Conservation (phyloP, 2,113 vertebrate species). For the Rhea americana region DNA sequence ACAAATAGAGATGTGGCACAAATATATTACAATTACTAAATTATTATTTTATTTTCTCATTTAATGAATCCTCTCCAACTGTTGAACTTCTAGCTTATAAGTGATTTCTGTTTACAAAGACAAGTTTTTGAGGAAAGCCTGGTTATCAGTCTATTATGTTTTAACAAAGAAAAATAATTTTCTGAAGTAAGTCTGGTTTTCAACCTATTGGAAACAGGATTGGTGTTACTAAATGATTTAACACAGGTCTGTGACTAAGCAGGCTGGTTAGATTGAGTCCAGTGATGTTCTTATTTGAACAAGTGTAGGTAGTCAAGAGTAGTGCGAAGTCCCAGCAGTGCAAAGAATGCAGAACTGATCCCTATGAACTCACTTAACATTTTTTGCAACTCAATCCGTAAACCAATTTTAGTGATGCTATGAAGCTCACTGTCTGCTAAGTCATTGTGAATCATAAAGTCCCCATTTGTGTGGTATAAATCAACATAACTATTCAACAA, state of each 20-base stretch:
- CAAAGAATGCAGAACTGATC: neutral
- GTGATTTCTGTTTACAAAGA: neutral
- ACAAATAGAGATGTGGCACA: neutral
- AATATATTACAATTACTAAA: neutral
- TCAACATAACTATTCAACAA: conserved; percentile 66
- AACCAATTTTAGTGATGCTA: conserved; percentile 32
- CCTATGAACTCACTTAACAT: neutral
- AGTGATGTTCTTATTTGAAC: neutral
- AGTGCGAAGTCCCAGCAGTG: neutral
- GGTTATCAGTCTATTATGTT: neutral
- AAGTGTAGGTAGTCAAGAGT: neutral
- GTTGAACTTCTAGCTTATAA: neutral
- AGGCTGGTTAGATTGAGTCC: neutral
- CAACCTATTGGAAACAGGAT: neutral
- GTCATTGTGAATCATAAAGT: conserved; percentile 53
- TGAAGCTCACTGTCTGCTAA: conserved; percentile 57
- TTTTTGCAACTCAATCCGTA: conserved; percentile 9
- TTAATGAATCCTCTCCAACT: neutral
- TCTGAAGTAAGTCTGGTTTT: neutral
- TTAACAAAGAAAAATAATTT: neutral
- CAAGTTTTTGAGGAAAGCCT: neutral
- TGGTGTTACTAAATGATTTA: neutral
- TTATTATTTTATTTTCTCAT: neutral
- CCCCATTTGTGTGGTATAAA: conserved; percentile 52
- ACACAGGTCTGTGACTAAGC: neutral